A percentile compares a stretch with the other conserved stretches of the same genome.
Evolutionary conservation across 2,888 invertebrate genomes (phyloP).

Genomic region (Aphidoletes aphidimyza): DNA sequence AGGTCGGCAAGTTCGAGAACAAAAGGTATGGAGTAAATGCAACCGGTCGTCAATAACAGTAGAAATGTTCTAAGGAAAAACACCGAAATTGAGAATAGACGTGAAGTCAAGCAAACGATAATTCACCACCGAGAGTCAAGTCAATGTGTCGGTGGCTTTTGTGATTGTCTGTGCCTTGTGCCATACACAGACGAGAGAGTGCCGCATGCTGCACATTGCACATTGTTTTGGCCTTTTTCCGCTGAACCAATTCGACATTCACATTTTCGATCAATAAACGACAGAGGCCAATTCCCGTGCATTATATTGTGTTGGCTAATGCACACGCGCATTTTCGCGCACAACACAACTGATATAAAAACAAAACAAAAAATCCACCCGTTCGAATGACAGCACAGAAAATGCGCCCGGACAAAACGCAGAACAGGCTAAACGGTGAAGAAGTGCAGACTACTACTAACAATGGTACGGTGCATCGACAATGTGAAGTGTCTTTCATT

Average conservation of each 20-base stretch:
- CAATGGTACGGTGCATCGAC: constrained; percentile 49
- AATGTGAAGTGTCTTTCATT: constrained; percentile 1
- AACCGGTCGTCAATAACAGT: constrained; percentile 44
- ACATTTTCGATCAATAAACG: constrained; percentile 20
- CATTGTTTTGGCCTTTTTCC: constrained; percentile 15
- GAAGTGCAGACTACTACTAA: constrained; percentile 1
- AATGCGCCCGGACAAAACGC: background rate
- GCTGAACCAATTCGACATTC: constrained; percentile 28
- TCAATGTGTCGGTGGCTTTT: constrained; percentile 24
- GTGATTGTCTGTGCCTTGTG: constrained; percentile 25
- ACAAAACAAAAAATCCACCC: background rate
- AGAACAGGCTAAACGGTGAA: constrained; percentile 2
- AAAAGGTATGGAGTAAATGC: constrained; percentile 16
- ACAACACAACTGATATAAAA: background rate
- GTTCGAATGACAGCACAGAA: background rate
- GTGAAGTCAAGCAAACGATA: constrained; percentile 51
- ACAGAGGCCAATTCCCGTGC: background rate
- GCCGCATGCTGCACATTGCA: background rate
- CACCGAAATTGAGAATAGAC: constrained; percentile 29
- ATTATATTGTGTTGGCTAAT: background rate
- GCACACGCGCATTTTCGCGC: constrained; percentile 17
- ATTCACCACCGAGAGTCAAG: constrained; percentile 35
- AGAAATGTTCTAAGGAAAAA: constrained; percentile 48
- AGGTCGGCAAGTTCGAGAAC: background rate
- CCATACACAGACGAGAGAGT: background rate